Evolutionary conservation across 2,113 vertebrate genomes (phyloP).

Genomic region (Irena cyanogastra): DNA sequence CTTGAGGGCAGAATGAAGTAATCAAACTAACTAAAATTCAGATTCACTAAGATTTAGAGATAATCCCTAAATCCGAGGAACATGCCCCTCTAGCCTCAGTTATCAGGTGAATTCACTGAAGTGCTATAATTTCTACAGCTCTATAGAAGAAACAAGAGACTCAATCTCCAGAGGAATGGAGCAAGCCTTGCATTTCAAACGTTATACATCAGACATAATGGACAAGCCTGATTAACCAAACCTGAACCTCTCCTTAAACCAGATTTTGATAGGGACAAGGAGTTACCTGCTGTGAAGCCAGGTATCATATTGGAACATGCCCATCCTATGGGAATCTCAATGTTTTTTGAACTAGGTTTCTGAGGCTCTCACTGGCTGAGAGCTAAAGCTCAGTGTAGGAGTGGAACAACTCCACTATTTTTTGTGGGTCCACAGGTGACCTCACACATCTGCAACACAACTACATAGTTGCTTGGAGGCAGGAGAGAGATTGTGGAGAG

Average conservation of each 20-base stretch:
- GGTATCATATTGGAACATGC: rapidly evolving
- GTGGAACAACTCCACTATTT: neutral
- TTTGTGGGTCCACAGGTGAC: neutral
- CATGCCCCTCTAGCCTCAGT: rapidly evolving
- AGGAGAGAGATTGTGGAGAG: neutral
- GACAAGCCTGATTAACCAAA: neutral
- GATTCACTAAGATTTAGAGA: neutral
- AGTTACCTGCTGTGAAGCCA: neutral
- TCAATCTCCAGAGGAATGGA: neutral
- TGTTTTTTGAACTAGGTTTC: neutral
- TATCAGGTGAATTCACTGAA: neutral
- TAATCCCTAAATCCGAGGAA: neutral
- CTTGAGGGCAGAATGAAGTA: neutral
- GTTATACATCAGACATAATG: neutral
- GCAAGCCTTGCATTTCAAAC: neutral
- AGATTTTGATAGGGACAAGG: neutral
- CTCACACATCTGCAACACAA: neutral
- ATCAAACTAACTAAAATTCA: neutral
- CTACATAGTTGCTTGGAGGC: no score
- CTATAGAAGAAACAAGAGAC: neutral
- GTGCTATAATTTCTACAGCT: neutral
- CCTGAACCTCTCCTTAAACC: neutral
- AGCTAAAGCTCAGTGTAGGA: neutral
- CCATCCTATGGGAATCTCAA: neutral
- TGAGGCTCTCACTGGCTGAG: neutral